Base-by-base conservation (phyloP, 2,888 invertebrate species). In the Caenorhabditis macrosperma region DNA sequence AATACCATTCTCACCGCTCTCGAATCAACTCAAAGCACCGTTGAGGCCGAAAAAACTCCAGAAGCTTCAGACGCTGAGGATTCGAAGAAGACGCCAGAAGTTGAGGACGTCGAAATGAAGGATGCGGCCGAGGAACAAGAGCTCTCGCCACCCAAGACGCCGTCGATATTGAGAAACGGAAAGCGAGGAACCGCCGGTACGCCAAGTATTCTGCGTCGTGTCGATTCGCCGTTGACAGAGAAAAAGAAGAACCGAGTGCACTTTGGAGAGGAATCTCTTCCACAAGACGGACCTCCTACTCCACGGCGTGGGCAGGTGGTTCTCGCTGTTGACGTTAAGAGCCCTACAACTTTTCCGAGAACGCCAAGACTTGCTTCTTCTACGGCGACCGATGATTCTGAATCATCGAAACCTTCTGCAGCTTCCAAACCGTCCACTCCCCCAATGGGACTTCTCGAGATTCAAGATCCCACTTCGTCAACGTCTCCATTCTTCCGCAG, bases 201-300 rank as follows among this genome's bases (percentile, higher is more conserved):
- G 12, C 67, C 67, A 17, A 68, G 57, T n/a, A 57, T 67, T 30
- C 33, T 55, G 4, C 20, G 20, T 5, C 26, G 9, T 6, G 2
- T 22, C 0, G 41, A 41, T 24, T 54, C 77, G 10, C 77, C 77
- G 35, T 10, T 35, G 33, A 78, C 64, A 1, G 77, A 78, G 12
- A 57, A 33, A 54, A 78, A 67, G 61, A 78, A 33, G 48, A 78
- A 78, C 48, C 78, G 78, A 10, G 78, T 78, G 6, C 78, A 78
- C 20, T 78, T 78, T 17, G 55, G 26, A 12, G 78, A 54, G 7
- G 78, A 78, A 2, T 66, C 66, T 20, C 38, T 66, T 6, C 74
- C 74, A 12, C 7, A 50, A 17, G 57, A 66, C 6, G 6, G 2
- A 4, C 5, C 9, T 3, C 22, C 59, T 2, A n/a, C 46, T 35